Evolutionary conservation across 1,140 invertebrate genomes (phyloP).

Genomic region (Onthophagus taurus): DNA sequence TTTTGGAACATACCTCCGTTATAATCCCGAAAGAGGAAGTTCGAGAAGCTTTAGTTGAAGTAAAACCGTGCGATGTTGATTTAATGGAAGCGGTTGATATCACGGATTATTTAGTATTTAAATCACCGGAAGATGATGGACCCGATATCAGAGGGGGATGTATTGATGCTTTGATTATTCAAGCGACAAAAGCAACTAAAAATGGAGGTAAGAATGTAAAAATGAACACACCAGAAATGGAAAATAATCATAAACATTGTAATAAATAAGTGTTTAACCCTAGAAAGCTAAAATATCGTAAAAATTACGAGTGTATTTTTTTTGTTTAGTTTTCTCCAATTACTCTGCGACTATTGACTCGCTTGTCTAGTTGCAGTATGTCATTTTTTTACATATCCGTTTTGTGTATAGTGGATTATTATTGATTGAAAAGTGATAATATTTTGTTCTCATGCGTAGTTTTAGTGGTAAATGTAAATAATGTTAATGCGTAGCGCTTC

Average conservation of each 20-base stretch:
- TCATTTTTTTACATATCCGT: too few relatives aligned
- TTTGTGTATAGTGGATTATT: too few relatives aligned
- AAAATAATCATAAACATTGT: neutral
- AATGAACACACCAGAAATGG: neutral
- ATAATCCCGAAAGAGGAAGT: constrained; percentile 13
- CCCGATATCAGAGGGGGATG: constrained; percentile 84
- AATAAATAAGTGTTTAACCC: too few relatives aligned
- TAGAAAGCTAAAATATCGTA: too few relatives aligned
- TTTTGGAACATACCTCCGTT: constrained; percentile 32
- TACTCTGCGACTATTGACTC: too few relatives aligned
- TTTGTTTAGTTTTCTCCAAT: too few relatives aligned
- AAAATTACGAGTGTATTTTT: too few relatives aligned
- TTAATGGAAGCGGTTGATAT: constrained; percentile 68
- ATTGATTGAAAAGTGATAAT: too few relatives aligned
- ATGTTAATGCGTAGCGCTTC: too few relatives aligned
- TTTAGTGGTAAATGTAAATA: too few relatives aligned
- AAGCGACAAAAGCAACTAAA: constrained; percentile 86
- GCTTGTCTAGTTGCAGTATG: too few relatives aligned
- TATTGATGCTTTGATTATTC: constrained; percentile 84
- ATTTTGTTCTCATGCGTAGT: too few relatives aligned
- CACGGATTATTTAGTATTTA: constrained; percentile 63
- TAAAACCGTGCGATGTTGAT: constrained; percentile 29
- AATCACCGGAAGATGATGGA: constrained; percentile 70
- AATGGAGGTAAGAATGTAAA: constrained; percentile 48
- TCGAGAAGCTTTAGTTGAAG: neutral